Evolutionary conservation across 2,888 invertebrate genomes (phyloP), one percentile per base, ranked within the genome.

Genomic region (Chouioia cunea): DNA sequence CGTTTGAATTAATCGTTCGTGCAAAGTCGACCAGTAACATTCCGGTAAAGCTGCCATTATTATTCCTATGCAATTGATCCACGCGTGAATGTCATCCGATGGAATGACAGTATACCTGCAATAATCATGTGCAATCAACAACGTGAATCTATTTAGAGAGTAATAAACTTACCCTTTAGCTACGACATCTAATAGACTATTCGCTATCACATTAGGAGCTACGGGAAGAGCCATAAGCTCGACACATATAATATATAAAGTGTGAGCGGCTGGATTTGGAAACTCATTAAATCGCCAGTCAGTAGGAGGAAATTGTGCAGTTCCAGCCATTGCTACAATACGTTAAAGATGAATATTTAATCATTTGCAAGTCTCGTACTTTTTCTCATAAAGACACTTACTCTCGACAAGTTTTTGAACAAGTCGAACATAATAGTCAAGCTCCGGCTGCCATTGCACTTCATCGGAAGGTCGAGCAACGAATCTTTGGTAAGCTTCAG

Each of bases 271-370:
- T 0, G 96, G 94, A 86, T 98, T 98, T 0, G 98, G 96, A 82
- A 98, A 97, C 86, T 99, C 99, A 84, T 97, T 97, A 85, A 98
- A 99, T 56, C 99, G 90, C 97, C 97, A 98, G 83, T 98, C 98
- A 6, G 93, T 93, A 70, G 92, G 90, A 6, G 94, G 94, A 79
- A 94, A 94, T 53, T 92, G 91, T 10, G 90, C 89, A 59, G 89
- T 89, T 0, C 93, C 94, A 53, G 90, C 90, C 87, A 94, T 93
- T 27, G 94, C 93, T 93, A 82, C 71, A 65, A 16, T 23, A 16
- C 4, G 16, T 48, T 16, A 20, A 14, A 23, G 50, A 27, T 2
- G 36, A 27, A 8, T 36, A n/a, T 27, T 10, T 27, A 8, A 27
- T 56, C n/a, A 2, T 18, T 58, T 46, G 22, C 15, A 58, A 36